Conservation (phyloP, 2,797 vertebrate genomes). For the Lophotriccus pileatus region DNA sequence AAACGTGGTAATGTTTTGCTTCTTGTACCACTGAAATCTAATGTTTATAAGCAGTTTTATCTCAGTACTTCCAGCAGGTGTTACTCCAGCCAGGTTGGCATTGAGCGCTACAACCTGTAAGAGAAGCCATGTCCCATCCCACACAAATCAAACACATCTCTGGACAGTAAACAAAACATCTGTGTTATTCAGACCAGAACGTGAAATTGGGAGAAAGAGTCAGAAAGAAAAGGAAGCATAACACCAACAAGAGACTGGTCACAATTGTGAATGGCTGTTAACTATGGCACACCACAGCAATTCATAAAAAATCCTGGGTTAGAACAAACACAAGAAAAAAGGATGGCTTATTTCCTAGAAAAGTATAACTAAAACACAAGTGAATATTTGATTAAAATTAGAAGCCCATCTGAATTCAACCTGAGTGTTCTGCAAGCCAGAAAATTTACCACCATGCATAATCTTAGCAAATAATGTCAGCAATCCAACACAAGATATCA, state of each 20-base stretch:
- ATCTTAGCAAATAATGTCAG: conserved; percentile 11
- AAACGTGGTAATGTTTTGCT: background rate
- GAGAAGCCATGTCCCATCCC: background rate
- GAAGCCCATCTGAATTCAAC: background rate
- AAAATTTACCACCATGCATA: background rate
- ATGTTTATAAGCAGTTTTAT: background rate
- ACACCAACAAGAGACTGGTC: background rate
- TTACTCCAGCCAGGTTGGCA: background rate
- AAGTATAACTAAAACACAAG: background rate
- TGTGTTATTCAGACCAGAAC: background rate
- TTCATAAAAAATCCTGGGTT: background rate
- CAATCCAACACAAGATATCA: background rate
- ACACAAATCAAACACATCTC: background rate
- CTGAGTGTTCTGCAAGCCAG: background rate
- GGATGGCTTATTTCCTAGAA: background rate
- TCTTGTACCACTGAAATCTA: background rate
- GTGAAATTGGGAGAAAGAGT: background rate
- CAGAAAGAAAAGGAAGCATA: background rate
- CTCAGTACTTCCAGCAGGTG: background rate
- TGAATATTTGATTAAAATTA: background rate
- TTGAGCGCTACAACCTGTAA: background rate
- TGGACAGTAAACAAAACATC: background rate
- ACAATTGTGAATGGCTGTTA: background rate
- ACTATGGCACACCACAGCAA: background rate
- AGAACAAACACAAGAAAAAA: background rate